These are phyloP conservation scores for Exocentrus adspersus DNA, from an alignment of 2,888 invertebrate species.

Conservation along the genomic window DNA sequence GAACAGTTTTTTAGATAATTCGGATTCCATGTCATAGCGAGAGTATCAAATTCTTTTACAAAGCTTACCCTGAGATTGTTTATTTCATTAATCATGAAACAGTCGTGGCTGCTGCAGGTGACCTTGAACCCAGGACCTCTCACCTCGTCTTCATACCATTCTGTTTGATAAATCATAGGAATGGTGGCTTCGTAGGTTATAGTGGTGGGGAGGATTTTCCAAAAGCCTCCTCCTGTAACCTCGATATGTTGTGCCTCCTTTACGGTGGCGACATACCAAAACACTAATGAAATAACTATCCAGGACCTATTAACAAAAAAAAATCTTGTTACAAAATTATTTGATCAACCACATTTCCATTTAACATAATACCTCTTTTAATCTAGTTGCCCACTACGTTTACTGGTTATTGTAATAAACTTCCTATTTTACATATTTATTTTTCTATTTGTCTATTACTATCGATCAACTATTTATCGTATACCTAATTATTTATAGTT, in stretches of 20 bases:
- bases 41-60: not conserved
- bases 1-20: constrained; percentile 5
- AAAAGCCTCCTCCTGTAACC: constrained; percentile 32
- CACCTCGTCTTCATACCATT: constrained; percentile 15
- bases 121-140: constrained; percentile 7
- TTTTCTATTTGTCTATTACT: too few species aligned
- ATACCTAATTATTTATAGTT: too few species aligned
- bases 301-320: too few species aligned
- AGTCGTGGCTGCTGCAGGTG: not conserved
- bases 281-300: not conserved
- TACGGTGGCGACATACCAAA: too few species aligned
- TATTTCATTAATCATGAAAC: not conserved
- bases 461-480: too few species aligned
- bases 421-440: too few species aligned
- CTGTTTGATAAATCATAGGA: constrained; percentile 27
- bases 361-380: too few species aligned
- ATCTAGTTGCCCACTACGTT: too few species aligned
- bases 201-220: constrained; percentile 32
- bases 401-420: too few species aligned
- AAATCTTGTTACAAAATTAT: too few species aligned
- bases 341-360: too few species aligned
- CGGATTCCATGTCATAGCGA: constrained; percentile 2
- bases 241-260: constrained; percentile 9
- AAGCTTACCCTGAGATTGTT: not conserved
- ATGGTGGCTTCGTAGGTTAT: constrained; percentile 35